phyloP scores from a whole-genome alignment of 2,113 vertebrate genomes.

The Semnornis frantzii region DNA sequence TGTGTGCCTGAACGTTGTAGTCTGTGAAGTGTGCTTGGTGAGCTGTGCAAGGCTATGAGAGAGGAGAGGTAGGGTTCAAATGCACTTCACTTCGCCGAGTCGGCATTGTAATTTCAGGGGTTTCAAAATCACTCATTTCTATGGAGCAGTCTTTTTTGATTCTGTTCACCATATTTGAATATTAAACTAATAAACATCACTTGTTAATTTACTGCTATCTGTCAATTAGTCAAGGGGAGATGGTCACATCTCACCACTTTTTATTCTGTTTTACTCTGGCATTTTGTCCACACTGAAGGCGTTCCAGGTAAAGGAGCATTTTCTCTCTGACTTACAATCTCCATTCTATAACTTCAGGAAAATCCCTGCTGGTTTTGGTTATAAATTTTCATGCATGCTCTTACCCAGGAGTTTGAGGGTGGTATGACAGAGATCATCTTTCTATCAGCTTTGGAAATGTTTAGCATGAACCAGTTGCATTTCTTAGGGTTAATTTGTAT shows the following conservation, averaged over 20 bases:
- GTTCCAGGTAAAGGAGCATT: neutral
- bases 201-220: constrained; percentile 72
- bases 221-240: constrained; percentile 58
- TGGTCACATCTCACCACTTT: neutral
- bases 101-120: constrained; percentile 33
- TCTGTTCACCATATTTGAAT: constrained; percentile 71
- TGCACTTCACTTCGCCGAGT: neutral
- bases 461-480: neutral
- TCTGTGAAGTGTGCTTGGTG: neutral
- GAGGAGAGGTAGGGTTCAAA: neutral
- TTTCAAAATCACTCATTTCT: constrained; percentile 42
- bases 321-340: neutral
- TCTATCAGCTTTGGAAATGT: neutral
- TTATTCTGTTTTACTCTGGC: neutral
- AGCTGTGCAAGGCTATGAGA: neutral
- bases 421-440: neutral
- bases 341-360: neutral
- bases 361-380: neutral
- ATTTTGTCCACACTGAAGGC: neutral
- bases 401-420: neutral
- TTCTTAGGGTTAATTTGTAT: neutral
- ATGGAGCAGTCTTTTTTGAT: constrained; percentile 51
- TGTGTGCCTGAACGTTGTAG: neutral
- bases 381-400: neutral
- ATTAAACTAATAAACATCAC: constrained; percentile 67